Conservation (phyloP, 2,888 invertebrate genomes). For the Lepetodrilus schrolli region DNA sequence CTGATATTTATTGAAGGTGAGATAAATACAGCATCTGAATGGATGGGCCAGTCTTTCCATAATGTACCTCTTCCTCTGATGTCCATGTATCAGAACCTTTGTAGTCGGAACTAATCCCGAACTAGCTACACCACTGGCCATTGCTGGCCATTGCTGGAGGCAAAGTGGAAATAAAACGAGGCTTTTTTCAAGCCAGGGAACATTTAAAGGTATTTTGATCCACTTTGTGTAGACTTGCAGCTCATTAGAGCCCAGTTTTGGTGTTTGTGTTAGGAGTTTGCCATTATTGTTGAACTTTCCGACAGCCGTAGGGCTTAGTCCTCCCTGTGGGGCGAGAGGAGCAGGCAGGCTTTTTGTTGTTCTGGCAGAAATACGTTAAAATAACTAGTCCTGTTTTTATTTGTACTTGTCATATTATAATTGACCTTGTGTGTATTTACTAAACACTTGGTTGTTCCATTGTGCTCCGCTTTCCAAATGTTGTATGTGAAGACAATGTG, state of each 20-base stretch:
- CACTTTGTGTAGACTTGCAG: constrained; percentile 15
- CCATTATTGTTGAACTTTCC: not conserved
- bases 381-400: no score
- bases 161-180: not conserved
- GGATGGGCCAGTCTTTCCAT: not conserved
- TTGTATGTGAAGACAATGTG: no score
- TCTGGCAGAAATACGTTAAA: no score
- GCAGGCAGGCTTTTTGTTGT: no score
- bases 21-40: not conserved
- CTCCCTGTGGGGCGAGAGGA: not conserved
- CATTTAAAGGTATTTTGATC: constrained; percentile 14
- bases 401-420: no score
- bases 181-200: not conserved
- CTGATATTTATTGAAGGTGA: constrained; percentile 4
- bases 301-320: not conserved
- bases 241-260: constrained; percentile 1
- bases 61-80: not conserved
- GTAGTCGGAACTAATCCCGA: not conserved
- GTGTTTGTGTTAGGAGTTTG: constrained; percentile 12
- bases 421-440: no score
- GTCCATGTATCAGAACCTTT: not conserved
- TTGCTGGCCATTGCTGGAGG: constrained; percentile 3
- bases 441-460: no score
- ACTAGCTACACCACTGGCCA: no score
- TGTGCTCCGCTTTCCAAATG: no score